Base-by-base conservation (phyloP, 2,888 invertebrate genomes). In the Sminthurinus aureus region DNA sequence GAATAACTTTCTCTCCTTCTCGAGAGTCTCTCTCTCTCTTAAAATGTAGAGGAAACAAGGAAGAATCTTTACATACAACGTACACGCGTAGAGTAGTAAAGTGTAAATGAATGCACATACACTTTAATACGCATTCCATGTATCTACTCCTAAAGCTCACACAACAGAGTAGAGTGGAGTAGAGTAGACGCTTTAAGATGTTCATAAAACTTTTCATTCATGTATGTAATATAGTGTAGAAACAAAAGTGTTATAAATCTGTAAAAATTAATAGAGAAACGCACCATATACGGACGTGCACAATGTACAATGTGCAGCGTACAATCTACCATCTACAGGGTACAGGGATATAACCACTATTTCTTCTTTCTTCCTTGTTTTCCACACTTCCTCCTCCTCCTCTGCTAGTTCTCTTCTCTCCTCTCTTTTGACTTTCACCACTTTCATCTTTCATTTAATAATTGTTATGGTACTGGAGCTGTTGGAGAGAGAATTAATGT, bases 391-490 rank as follows among this genome's bases (percentile, higher is more conserved):
- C 73, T 38, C 73, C 26, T 38, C 73, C 51, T 74, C 74, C 13
- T n/a, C n/a, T n/a, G n/a, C n/a, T n/a, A n/a, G n/a, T n/a, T n/a
- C n/a, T n/a, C 15, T 67, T 20, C 67, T 67, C 20, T 15, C n/a
- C n/a, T n/a, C 50, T n/a, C 51, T 75, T 15, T 24, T 22, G 24
- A 73, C 24, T 73, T 73, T 73, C 73, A 26, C 52, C 38, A 22
- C 50, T 76, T 76, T 24, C 80, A 80, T 22, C 80, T 52, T 52
- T 80, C 73, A 80, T 71, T 80, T 80, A 80, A 80, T 80, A 80
- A 80, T 80, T 80, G 80, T 71, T 80, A 80, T 80, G 80, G 78
- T n/a, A 24, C 20, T 66, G n/a, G n/a, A 26, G 66, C 78, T 58
- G 52, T 69, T 58, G 64, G 69, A 71, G 73, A 83, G 76, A 78